Evolutionary conservation across 2,797 vertebrate species (phyloP).

Genomic region (Micropoecilia bifurca): DNA sequence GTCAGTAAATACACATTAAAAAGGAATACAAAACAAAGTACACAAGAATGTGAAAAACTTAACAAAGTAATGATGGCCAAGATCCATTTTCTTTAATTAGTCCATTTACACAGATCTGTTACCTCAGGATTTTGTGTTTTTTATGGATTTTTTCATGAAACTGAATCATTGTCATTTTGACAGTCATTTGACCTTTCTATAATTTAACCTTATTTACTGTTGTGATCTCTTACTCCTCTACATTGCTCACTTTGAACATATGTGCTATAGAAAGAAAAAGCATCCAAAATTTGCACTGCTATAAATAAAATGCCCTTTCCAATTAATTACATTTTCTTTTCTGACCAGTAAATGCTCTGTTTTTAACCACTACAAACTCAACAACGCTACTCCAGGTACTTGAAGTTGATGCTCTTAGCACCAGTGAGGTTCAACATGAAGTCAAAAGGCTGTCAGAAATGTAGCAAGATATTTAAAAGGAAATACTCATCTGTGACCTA

Average conservation of each 20-base stretch:
- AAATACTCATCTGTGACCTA: not conserved
- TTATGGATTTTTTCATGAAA: not conserved
- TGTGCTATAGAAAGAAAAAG: not conserved
- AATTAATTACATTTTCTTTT: not conserved
- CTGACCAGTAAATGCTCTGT: not conserved
- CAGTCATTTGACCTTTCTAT: not conserved
- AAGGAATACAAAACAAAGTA: not conserved
- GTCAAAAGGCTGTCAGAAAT: not conserved
- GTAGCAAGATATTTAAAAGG: not conserved
- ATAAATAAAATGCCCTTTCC: not conserved
- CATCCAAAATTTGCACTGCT: not conserved
- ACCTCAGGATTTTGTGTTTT: not conserved
- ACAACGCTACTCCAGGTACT: not conserved
- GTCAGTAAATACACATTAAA: not conserved
- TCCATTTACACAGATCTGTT: not conserved
- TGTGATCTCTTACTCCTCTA: not conserved
- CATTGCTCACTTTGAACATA: not conserved
- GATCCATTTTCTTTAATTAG: not conserved
- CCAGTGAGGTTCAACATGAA: not conserved
- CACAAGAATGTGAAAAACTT: not conserved
- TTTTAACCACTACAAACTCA: not conserved
- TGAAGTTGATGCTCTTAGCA: not conserved
- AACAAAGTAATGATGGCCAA: not conserved
- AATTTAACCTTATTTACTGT: not conserved
- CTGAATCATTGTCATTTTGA: not conserved